These are phyloP conservation scores for Rhimphoctona megacephalus DNA, from an alignment of 2,888 invertebrate species.

Conservation along the genomic window DNA sequence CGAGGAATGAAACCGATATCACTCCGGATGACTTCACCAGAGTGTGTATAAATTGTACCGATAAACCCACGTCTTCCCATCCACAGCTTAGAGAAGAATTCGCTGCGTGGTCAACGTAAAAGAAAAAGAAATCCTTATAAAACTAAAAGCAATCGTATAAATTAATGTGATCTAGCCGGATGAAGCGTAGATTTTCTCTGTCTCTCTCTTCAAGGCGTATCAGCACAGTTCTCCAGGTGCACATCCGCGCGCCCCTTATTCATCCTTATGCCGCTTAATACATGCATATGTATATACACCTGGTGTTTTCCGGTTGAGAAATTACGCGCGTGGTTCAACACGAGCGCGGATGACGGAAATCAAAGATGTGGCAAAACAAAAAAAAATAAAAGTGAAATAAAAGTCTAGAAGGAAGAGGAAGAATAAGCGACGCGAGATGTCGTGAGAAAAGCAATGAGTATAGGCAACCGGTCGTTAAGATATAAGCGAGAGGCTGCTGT, in stretches of 20 bases:
- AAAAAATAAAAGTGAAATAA: slow-evolving; percentile 10
- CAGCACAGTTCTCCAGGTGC: slow-evolving; percentile 55
- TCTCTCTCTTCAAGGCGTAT: slow-evolving; percentile 51
- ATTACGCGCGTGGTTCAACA: slow-evolving; percentile 51
- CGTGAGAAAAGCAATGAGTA: slow-evolving; percentile 78
- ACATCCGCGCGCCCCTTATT: slow-evolving; percentile 57
- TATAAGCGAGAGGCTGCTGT: slow-evolving; percentile 54
- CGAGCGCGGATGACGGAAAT: slow-evolving; percentile 55
- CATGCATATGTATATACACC: slow-evolving; percentile 7
- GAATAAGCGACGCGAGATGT: slow-evolving; percentile 70
- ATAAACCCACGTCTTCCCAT: slow-evolving; percentile 58
- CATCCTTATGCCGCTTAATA: slow-evolving; percentile 42
- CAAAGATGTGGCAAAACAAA: slow-evolving; percentile 36
- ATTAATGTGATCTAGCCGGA: slow-evolving; percentile 65
- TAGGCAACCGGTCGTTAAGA: slow-evolving; percentile 78
- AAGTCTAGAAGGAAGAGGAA: slow-evolving; percentile 63
- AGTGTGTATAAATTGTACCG: slow-evolving; percentile 40
- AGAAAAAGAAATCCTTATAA: slow-evolving; percentile 11
- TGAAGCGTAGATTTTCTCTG: slow-evolving; percentile 50
- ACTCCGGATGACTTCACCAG: slow-evolving; percentile 58
- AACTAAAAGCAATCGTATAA: slow-evolving; percentile 51
- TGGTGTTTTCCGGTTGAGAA: slow-evolving; percentile 60
- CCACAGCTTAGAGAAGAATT: slow-evolving; percentile 45
- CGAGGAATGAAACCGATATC: slow-evolving; percentile 68
- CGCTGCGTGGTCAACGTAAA: slow-evolving; percentile 38